phyloP scores from a whole-genome alignment of 2,113 vertebrate species.

The Pterocles gutturalis region DNA sequence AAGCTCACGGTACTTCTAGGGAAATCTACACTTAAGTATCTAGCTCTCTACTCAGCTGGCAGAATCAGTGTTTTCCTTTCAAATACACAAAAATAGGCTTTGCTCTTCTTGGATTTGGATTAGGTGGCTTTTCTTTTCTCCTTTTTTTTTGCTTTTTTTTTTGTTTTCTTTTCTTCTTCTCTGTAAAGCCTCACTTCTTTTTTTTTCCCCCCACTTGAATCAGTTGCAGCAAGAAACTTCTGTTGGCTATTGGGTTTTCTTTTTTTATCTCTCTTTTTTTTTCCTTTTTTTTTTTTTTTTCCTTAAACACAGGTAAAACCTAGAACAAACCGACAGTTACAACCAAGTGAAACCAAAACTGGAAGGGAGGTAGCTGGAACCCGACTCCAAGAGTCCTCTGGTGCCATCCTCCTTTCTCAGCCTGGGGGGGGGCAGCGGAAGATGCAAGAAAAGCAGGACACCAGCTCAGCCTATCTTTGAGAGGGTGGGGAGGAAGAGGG shows the following conservation, averaged over 20 bases:
- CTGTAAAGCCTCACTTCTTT: neutral
- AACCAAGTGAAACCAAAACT: conserved; percentile 81
- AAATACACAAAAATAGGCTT: conserved; percentile 68
- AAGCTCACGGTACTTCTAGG: conserved; percentile 66
- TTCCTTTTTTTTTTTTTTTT: neutral
- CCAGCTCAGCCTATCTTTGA: neutral
- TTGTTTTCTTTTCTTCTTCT: neutral
- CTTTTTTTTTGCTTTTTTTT: neutral
- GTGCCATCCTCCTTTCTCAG: conserved; percentile 60
- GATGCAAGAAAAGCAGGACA: conserved; percentile 68
- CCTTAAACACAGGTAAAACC: conserved; percentile 84
- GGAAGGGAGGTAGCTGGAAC: conserved; percentile 83
- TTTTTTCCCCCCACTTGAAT: neutral
- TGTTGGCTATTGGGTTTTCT: conserved; percentile 19
- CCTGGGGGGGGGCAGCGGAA: conserved; percentile 13
- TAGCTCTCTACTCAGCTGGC: conserved; percentile 66
- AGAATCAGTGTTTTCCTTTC: conserved; percentile 64
- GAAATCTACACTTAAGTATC: conserved; percentile 65
- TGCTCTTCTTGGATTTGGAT: conserved; percentile 62
- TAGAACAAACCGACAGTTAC: conserved; percentile 82
- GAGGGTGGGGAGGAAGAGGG: conserved; percentile 33
- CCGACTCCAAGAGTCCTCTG: conserved; percentile 75
- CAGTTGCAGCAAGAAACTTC: conserved; percentile 58
- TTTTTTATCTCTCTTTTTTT: neutral
- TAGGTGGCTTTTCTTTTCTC: conserved; percentile 37